Conservation (phyloP, 2,888 invertebrate genomes). For the Agriopis marginaria region DNA sequence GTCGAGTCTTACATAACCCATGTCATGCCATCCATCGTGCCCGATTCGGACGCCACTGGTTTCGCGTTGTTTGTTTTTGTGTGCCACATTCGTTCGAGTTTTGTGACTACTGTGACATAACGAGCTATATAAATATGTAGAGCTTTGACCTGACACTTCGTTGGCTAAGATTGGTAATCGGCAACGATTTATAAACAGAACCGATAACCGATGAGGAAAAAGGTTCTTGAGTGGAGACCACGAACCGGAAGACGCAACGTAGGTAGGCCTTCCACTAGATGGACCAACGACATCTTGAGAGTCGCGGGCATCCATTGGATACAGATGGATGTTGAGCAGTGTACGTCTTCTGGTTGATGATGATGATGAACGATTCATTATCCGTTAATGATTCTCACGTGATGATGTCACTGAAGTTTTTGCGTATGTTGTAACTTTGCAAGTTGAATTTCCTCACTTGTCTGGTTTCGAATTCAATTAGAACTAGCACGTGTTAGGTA, state of each 20-base stretch:
- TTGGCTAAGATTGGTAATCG: constrained; percentile 17
- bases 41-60: constrained; percentile 63
- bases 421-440: not conserved
- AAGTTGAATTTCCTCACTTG: constrained; percentile 6
- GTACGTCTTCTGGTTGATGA: no score
- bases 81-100: constrained; percentile 44
- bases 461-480: constrained; percentile 4
- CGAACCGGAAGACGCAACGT: no score
- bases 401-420: constrained; percentile 12
- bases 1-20: constrained; percentile 80
- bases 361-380: no score
- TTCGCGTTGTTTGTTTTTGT: constrained; percentile 45
- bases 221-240: no score
- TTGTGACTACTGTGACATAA: constrained; percentile 40
- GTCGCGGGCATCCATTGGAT: no score
- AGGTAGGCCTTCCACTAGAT: no score
- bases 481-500: constrained; percentile 7
- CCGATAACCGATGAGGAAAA: no score
- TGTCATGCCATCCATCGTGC: constrained; percentile 76
- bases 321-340: no score
- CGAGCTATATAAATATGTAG: constrained; percentile 32
- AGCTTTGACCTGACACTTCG: constrained; percentile 31
- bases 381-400: constrained; percentile 13
- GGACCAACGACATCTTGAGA: no score
- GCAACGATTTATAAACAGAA: constrained; percentile 4